Base-by-base conservation (phyloP, 2,113 vertebrate species). In the Notothenia coriiceps region DNA sequence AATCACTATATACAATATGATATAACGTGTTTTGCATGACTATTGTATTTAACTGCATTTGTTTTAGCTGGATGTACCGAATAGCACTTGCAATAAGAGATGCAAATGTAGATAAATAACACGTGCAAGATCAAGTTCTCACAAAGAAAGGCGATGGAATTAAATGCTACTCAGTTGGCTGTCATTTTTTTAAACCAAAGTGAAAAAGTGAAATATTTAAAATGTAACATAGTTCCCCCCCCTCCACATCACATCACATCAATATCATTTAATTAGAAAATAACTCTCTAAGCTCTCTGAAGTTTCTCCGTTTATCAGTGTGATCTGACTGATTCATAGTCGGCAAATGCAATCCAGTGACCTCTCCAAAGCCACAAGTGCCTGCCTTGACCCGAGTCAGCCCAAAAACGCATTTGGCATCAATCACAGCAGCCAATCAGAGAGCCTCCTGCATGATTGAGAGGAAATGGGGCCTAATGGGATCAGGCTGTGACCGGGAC, bases 401-500 rank as follows among this genome's bases (percentile, higher is more conserved):
- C 69, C 44, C 54, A 56, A 74, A 72, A 68, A 59, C 44, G 55
- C 90, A 89, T 90, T 87, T 62, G 15, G 81, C 73, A 89, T 87
- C 87, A 89, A 91, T 94, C 86, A 91, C 29, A 47, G 70, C 86
- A 78, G 76, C 89, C 92, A 93, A 94, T 95, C 93, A 93, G 77
- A 80, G 83, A 40, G 85, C 63, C 63, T 70, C 51, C 51, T 50
- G 14, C 47, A 5, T 90, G 91, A 94, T 88, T 87, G 86, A 88
- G 78, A 85, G 93, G 94, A 95, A 95, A 94, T 89, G 85, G 84
- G 79, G 33, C 20, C 72, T 94, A 94, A 95, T 94, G 85, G 84
- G 80, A 93, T 84, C 93, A 91, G 91, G 90, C 89, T 94, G 94
- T 88, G 90, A 86, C 77, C 68, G 68, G 67, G 77, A 87, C 84